A percentile compares a stretch with the other conserved stretches of the same genome.
These are phyloP conservation scores for Phlogophora meticulosa DNA, from an alignment of 2,888 invertebrate genomes.

Conservation along the genomic window DNA sequence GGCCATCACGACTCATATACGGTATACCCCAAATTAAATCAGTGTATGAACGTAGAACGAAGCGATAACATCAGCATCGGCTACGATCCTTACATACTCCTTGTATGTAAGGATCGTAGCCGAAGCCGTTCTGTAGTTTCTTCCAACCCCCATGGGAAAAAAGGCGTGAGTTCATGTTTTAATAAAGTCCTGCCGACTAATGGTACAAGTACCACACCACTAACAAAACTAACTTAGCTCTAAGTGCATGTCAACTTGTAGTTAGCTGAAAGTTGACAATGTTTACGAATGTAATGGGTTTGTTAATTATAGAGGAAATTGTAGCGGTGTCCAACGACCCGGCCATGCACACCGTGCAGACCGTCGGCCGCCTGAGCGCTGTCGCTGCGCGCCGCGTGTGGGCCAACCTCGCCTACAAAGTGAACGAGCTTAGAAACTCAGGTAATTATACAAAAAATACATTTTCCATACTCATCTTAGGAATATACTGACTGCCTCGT, in stretches of 20 bases:
- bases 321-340: conserved; percentile 92
- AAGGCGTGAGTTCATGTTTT: too few species aligned
- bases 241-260: conserved; percentile 65
- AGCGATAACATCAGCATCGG: too few species aligned
- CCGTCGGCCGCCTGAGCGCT: conserved; percentile 93
- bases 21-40: too few species aligned
- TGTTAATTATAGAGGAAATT: conserved; percentile 89
- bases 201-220: too few species aligned
- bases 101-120: too few species aligned
- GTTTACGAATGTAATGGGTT: conserved; percentile 38
- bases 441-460: conserved; percentile 69
- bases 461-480: neutral
- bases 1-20: too few species aligned
- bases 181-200: too few species aligned
- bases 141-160: too few species aligned
- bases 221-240: conserved; percentile 30
- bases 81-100: too few species aligned
- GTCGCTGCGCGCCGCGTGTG: conserved; percentile 94
- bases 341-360: conserved; percentile 93
- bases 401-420: conserved; percentile 92
- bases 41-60: too few species aligned
- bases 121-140: too few species aligned
- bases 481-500: neutral
- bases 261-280: conserved; percentile 43
- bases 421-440: conserved; percentile 86